Evolutionary conservation across 2,797 vertebrate species (phyloP).

Genomic region (Amazona ochrocephala): DNA sequence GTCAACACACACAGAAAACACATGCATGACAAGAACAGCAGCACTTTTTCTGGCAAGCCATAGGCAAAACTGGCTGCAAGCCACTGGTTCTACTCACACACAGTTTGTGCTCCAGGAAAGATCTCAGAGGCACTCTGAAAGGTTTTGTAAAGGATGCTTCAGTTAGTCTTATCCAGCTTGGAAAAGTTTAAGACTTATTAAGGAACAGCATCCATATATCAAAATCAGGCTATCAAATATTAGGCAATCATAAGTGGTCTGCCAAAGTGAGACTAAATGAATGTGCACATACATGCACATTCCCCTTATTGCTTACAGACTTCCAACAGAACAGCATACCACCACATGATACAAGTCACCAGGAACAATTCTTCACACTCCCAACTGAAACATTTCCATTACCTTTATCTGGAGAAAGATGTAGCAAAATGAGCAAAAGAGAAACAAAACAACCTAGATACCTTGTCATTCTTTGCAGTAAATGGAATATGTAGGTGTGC

Average conservation of each 20-base stretch:
- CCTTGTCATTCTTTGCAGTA: no score
- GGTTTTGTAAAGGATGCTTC: not conserved
- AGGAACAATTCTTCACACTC: not conserved
- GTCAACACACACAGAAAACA: not conserved
- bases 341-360: accelerated
- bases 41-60: not conserved
- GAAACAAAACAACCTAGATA: no score
- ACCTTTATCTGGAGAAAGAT: not conserved
- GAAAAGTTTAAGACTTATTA: not conserved
- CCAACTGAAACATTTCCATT: not conserved
- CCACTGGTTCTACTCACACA: not conserved
- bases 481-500: no score
- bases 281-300: not conserved
- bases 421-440: no score
- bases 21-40: not conserved
- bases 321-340: not conserved
- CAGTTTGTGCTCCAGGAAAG: not conserved
- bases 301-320: not conserved
- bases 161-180: no score
- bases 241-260: not conserved
- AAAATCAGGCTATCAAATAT: not conserved
- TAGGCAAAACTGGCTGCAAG: not conserved
- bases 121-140: not conserved
- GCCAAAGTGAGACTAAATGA: not conserved
- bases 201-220: not conserved